Base-by-base conservation (phyloP, 2,797 vertebrate genomes). In the Harpagifer antarcticus region DNA sequence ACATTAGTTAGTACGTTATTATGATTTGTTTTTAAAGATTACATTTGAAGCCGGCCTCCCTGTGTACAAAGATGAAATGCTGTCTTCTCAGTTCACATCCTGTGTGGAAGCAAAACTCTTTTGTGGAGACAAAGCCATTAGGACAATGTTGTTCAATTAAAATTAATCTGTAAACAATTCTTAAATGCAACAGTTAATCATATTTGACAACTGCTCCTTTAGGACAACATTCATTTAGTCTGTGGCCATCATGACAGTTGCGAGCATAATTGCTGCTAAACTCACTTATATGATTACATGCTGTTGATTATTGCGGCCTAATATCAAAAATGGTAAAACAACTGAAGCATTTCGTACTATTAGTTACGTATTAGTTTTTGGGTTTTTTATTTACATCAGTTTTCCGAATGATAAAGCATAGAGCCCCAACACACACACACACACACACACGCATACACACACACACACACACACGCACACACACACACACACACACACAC, bases 401-500 rank as follows among this genome's bases (percentile, higher is more conserved):
- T 78, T 69, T 64, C 15, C 50, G 63, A 48, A 79, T 76, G 15
- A 52, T 31, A 60, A 12, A n/a, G 8, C 49, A 74, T 27, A 74
- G 47, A 79, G 54, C 58, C 76, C 55, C 45, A 86, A 65, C 20
- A 58, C 59, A 67, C 49, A 84, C 50, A 52, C 48, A 78, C 75
- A 82, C 79, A 83, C 66, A 56, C 19, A 57, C 33, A 63, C 14
- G 23, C 48, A 43, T 20, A 78, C 76, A 78, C 76, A 71, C 74
- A 79, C 74, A 69, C 47, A 58, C 16, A 54, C 76, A 81, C 79
- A 72, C 74, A 79, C 74, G 69, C 47, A 53, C 16, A 59, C 53
- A 48, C 11, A 86, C 37, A 79, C 84, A 74, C 72, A 76, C 73
- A 78, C 62, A 69, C 40, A 65, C 17, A 58, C 59, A 67, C 49